phyloP scores from a whole-genome alignment of 2,888 invertebrate species.

The Drosophila yooni region DNA sequence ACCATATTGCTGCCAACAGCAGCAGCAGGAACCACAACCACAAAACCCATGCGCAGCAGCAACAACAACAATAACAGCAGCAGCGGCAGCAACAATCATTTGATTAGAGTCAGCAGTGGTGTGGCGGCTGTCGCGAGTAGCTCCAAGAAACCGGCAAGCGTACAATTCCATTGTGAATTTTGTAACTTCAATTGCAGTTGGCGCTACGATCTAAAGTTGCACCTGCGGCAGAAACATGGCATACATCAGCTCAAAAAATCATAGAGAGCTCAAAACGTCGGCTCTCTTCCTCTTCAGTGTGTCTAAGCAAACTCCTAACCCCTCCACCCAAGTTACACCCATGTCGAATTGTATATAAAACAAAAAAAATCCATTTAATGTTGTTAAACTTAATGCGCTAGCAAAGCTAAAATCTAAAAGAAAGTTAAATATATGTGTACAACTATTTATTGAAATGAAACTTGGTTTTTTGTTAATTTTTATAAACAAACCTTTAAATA shows the following conservation, averaged over 20 bases:
- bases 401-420: constrained; percentile 61
- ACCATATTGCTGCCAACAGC: constrained; percentile 78
- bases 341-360: constrained; percentile 34
- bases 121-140: constrained; percentile 12
- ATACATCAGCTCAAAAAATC: constrained; percentile 85
- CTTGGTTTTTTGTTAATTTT: constrained; percentile 53
- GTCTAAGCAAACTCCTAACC: neutral
- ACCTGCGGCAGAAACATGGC: constrained; percentile 85
- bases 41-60: constrained; percentile 24
- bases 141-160: constrained; percentile 73
- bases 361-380: constrained; percentile 36
- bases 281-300: neutral
- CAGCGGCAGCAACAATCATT: constrained; percentile 26
- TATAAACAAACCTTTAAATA: constrained; percentile 11
- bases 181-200: constrained; percentile 85
- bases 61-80: constrained; percentile 27
- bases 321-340: neutral
- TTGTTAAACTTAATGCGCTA: constrained; percentile 60
- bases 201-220: constrained; percentile 85
- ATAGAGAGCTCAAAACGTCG: constrained; percentile 51
- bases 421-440: constrained; percentile 80
- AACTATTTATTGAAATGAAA: constrained; percentile 72
- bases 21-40: constrained; percentile 33
- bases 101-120: constrained; percentile 14
- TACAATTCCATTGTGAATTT: constrained; percentile 84